phyloP scores from a whole-genome alignment of 2,797 vertebrate species.

The Sylvia borin region DNA sequence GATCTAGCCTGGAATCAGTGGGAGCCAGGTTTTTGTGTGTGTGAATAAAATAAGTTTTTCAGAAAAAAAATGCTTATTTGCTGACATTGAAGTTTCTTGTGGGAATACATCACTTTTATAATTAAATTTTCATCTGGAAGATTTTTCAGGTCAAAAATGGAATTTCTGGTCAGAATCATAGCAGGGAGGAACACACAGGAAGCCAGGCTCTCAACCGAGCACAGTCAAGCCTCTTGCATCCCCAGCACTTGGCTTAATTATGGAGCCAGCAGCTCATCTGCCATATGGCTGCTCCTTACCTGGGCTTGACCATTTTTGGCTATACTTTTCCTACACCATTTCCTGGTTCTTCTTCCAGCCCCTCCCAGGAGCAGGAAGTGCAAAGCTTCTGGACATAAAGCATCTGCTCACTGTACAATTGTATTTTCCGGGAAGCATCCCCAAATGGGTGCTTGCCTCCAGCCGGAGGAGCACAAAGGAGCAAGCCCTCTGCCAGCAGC shows the following conservation, averaged over 20 bases:
- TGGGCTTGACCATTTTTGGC: background rate
- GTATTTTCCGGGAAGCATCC: background rate
- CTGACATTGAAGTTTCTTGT: slow-evolving; percentile 53
- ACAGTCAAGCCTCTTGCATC: background rate
- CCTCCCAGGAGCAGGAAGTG: background rate
- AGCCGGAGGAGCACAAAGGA: background rate
- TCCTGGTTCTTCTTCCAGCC: background rate
- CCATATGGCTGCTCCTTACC: background rate
- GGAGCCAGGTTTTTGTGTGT: background rate
- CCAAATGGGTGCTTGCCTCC: background rate
- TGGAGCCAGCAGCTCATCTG: background rate
- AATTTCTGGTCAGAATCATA: slow-evolving; percentile 51
- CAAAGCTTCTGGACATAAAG: background rate
- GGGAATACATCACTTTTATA: slow-evolving; percentile 52
- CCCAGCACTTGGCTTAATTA: background rate
- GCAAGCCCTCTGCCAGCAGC: background rate
- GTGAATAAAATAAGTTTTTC: slow-evolving; percentile 13
- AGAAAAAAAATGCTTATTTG: slow-evolving; percentile 1
- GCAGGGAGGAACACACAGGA: slow-evolving; percentile 47
- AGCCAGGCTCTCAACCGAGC: background rate
- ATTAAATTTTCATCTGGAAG: slow-evolving; percentile 67
- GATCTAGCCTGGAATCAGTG: background rate
- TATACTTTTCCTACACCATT: background rate
- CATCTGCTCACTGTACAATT: background rate
- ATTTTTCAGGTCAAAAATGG: slow-evolving; percentile 61